Conservation (phyloP, 1,140 invertebrate species). For the Conopomorpha cramerella region DNA sequence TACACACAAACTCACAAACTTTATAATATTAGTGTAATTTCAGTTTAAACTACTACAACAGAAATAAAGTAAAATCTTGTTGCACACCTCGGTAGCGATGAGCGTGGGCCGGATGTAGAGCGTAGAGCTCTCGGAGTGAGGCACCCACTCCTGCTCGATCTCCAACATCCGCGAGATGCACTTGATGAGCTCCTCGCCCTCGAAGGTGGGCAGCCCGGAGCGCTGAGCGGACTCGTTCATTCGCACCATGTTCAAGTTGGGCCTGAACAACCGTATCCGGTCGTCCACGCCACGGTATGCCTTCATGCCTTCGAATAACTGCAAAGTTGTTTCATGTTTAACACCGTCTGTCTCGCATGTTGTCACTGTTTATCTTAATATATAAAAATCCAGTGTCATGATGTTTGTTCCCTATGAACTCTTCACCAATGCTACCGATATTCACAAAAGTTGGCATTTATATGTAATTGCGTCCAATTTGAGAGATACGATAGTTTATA, state of each 20-base stretch:
- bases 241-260: constrained; percentile 92
- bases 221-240: constrained; percentile 86
- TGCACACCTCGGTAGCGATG: constrained; percentile 93
- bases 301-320: constrained; percentile 99
- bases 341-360: too few relatives aligned
- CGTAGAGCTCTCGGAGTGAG: constrained; percentile 84
- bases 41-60: too few relatives aligned
- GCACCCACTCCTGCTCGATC: constrained; percentile 98
- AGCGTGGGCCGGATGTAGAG: constrained; percentile 96
- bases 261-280: constrained; percentile 92
- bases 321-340: too few relatives aligned
- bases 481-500: too few relatives aligned
- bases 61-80: too few relatives aligned
- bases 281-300: constrained; percentile 94
- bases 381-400: too few relatives aligned
- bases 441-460: too few relatives aligned
- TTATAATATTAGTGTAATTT: too few relatives aligned
- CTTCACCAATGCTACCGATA: too few relatives aligned
- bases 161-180: constrained; percentile 85
- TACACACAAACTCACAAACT: background rate
- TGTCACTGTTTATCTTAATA: too few relatives aligned
- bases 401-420: too few relatives aligned
- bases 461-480: too few relatives aligned
- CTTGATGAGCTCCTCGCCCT: constrained; percentile 84
- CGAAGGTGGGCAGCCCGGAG: constrained; percentile 89